phyloP scores from a whole-genome alignment of 2,797 vertebrate species.

The Aldrovandia affinis region DNA sequence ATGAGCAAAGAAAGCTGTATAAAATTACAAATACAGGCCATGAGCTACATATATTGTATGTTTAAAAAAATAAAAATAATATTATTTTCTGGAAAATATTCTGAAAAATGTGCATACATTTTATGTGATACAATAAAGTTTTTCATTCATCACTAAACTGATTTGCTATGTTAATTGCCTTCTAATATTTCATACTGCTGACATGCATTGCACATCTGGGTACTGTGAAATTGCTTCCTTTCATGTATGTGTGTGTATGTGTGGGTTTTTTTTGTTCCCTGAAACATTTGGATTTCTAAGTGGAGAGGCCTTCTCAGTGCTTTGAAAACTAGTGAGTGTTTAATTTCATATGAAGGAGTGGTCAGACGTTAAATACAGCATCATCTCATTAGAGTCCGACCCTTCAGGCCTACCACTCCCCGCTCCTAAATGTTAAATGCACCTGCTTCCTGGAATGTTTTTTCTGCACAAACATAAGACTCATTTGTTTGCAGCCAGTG shows the following conservation, averaged over 20 bases:
- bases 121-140: no score
- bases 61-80: no score
- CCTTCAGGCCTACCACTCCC: conserved; percentile 22
- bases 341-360: not conserved
- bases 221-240: not conserved
- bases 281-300: not conserved
- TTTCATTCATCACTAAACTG: no score
- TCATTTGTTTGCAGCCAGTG: conserved; percentile 44
- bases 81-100: not conserved
- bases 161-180: not conserved
- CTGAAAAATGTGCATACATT: not conserved
- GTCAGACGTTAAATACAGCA: conserved; percentile 25
- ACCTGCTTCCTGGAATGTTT: conserved; percentile 32
- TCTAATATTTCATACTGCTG: not conserved
- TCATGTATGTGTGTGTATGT: no score
- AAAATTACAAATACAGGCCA: not conserved
- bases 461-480: conserved; percentile 29
- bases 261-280: not conserved
- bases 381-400: conserved; percentile 35
- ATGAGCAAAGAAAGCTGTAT: no score
- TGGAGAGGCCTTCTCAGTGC: not conserved
- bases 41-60: not conserved
- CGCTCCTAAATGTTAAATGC: conserved; percentile 6
- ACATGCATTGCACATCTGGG: not conserved
- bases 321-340: not conserved